Percentiles rank a stretch among this genome's conserved stretches.
phyloP scores from a whole-genome alignment of 2,797 vertebrate species.

The Parauchenoglanis punctatus region DNA sequence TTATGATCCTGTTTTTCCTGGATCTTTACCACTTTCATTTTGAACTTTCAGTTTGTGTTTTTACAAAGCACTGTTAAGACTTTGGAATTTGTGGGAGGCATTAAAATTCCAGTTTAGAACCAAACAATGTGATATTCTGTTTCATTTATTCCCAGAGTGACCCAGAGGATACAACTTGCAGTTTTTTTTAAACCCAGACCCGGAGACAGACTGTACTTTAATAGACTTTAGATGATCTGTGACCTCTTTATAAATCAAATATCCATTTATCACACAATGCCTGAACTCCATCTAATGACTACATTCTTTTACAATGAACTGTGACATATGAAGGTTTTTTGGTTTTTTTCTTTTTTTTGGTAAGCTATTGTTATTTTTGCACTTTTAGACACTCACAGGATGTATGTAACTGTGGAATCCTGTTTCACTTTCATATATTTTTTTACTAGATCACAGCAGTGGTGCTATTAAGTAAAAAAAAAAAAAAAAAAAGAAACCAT shows the following conservation, averaged over 20 bases:
- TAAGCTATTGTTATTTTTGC: slow-evolving; percentile 73
- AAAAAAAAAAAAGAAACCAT: background rate
- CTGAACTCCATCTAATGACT: background rate
- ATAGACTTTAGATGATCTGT: background rate
- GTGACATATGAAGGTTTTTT: slow-evolving; percentile 65
- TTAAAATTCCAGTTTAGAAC: background rate
- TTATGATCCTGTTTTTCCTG: slow-evolving; percentile 7
- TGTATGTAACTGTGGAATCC: slow-evolving; percentile 58
- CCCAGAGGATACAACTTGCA: background rate
- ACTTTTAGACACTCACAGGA: slow-evolving; percentile 67
- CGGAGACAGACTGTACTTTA: background rate
- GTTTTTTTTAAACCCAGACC: background rate
- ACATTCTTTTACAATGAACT: slow-evolving; percentile 1
- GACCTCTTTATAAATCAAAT: background rate
- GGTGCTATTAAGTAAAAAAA: slow-evolving; percentile 12
- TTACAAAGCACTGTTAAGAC: slow-evolving; percentile 54
- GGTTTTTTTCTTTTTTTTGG: slow-evolving; percentile 70
- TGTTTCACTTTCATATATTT: slow-evolving; percentile 52
- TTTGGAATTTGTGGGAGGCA: slow-evolving; percentile 64
- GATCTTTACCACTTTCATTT: slow-evolving; percentile 38
- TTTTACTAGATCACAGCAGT: slow-evolving; percentile 36
- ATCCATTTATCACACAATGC: background rate
- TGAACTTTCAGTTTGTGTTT: slow-evolving; percentile 48
- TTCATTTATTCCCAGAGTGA: slow-evolving; percentile 12
- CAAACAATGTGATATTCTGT: slow-evolving; percentile 32